A percentile compares a stretch with the other conserved stretches of the same genome.
phyloP scores from a whole-genome alignment of 92 coral and sea anemone genomes.

The Nematostella vectensis region DNA sequence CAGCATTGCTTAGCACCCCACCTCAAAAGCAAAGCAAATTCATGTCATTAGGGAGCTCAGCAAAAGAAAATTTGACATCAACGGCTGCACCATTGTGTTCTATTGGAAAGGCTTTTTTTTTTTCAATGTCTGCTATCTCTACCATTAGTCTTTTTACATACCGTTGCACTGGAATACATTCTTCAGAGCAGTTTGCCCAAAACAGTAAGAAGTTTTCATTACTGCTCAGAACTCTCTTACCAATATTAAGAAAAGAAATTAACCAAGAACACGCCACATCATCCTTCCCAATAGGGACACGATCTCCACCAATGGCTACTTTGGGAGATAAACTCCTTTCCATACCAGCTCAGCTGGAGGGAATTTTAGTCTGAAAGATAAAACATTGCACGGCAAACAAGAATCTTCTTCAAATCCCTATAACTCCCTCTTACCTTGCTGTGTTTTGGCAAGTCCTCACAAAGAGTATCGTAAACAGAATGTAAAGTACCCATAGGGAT shows the following conservation, averaged over 20 bases:
- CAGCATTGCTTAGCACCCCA: constrained; percentile 31
- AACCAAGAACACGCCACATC: constrained; percentile 2
- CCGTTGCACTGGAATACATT: not conserved
- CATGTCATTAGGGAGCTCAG: constrained; percentile 56
- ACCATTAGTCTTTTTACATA: constrained; percentile 5
- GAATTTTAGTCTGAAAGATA: not conserved
- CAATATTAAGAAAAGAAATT: not conserved
- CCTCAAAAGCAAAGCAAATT: constrained; percentile 28
- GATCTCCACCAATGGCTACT: constrained; percentile 1
- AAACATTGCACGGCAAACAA: not conserved
- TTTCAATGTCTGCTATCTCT: constrained; percentile 31
- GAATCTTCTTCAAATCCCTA: not conserved
- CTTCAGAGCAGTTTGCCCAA: constrained; percentile 5
- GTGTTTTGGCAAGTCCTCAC: constrained; percentile 16
- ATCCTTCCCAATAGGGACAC: constrained; percentile 3
- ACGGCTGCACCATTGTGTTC: constrained; percentile 5
- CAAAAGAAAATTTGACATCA: constrained; percentile 27
- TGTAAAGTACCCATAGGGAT: constrained; percentile 1
- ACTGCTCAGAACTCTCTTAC: not conserved
- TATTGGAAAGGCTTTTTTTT: constrained; percentile 7
- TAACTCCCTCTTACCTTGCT: constrained; percentile 1
- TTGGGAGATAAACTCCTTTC: not conserved
- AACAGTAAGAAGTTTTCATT: constrained; percentile 4
- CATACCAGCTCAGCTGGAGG: not conserved
- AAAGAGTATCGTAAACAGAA: constrained; percentile 1